Evolutionary conservation across 2,888 invertebrate genomes (phyloP).

Genomic region (Luperina nickerlii): DNA sequence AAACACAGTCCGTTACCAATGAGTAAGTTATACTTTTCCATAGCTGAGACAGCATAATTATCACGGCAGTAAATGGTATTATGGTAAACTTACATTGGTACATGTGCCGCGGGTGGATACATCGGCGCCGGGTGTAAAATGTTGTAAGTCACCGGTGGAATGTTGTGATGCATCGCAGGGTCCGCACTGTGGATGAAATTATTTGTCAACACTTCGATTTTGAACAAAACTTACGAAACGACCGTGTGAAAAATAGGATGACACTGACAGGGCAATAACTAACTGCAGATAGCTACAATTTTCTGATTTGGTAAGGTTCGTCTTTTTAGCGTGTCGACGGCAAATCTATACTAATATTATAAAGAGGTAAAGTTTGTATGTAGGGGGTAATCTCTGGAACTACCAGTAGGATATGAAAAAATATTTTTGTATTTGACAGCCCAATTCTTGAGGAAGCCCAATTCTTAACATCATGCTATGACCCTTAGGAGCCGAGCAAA

Average conservation of each 20-base stretch:
- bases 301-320: neutral
- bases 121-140: slow-evolving; percentile 87
- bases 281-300: neutral
- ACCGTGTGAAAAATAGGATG: neutral
- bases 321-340: no score
- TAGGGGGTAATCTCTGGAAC: no score
- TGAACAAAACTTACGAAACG: neutral
- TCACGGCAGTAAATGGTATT: neutral
- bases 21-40: neutral
- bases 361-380: no score
- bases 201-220: neutral
- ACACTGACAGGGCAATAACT: neutral
- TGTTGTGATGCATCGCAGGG: slow-evolving; percentile 74
- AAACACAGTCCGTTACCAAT: neutral
- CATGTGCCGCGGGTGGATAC: slow-evolving; percentile 82
- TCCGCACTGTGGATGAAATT: slow-evolving; percentile 72
- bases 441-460: no score
- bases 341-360: no score
- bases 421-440: no score
- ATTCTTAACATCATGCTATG: no score
- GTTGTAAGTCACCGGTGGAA: slow-evolving; percentile 80
- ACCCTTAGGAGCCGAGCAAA: no score
- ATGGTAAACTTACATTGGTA: slow-evolving; percentile 60
- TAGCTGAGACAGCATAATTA: neutral
- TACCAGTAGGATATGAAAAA: no score